phyloP scores from a whole-genome alignment of 2,797 vertebrate genomes.

The Lacerta bilineata region DNA sequence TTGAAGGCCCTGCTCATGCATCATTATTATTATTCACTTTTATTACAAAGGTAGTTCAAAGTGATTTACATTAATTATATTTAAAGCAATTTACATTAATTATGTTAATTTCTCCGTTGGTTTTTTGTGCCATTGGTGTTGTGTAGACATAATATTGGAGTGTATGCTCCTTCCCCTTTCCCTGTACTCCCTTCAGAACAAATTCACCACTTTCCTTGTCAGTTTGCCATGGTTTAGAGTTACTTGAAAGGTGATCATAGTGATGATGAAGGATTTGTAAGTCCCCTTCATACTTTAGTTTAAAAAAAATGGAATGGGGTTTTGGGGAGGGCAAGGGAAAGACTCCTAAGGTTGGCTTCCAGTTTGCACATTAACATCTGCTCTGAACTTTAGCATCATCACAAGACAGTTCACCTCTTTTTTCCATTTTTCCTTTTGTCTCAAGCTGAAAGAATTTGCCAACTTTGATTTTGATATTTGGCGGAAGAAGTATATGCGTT shows the following conservation, averaged over 20 bases:
- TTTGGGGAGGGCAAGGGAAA: neutral
- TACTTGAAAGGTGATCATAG: neutral
- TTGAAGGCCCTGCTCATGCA: neutral
- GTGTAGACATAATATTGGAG: neutral
- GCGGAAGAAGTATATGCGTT: slow-evolving; percentile 99
- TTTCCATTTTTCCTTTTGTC: slow-evolving; percentile 50
- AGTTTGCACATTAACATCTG: neutral
- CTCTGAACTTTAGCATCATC: neutral
- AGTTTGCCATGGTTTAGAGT: neutral
- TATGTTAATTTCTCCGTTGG: neutral
- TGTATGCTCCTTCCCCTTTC: neutral
- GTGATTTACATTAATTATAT: too few species aligned
- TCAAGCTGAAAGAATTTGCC: slow-evolving; percentile 95
- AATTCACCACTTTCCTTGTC: neutral
- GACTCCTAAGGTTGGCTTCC: too few species aligned
- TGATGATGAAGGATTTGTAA: neutral
- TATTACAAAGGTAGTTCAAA: too few species aligned
- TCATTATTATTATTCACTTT: too few species aligned
- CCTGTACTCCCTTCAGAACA: neutral
- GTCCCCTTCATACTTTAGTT: neutral
- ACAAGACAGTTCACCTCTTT: neutral
- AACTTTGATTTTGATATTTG: slow-evolving; percentile 99
- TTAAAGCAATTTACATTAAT: too few species aligned
- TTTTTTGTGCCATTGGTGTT: neutral
- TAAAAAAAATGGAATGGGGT: neutral